Evolutionary conservation across 1,140 invertebrate genomes (phyloP), one percentile per base, ranked within the genome.

Genomic region (Lepidurus couesii): DNA sequence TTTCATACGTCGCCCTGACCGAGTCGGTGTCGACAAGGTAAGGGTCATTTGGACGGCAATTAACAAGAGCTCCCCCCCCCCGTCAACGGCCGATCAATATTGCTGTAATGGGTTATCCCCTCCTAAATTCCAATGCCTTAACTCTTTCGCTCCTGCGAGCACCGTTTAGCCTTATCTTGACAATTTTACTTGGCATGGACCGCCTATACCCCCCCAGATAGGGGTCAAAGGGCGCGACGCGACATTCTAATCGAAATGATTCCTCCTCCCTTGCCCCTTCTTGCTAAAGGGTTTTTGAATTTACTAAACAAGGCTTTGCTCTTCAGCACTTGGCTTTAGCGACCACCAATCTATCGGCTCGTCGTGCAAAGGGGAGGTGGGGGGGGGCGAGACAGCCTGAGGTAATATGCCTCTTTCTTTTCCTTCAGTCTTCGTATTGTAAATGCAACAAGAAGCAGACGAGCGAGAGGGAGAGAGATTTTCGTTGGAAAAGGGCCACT

Each of bases 161-260:
- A 65, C 53, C 13, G 16, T 65, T 21, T 65, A 34, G 1, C 34
- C 34, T 34, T 34, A 34, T 34, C 34, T 34, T 34, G 34, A 65
- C 53, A 21, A 13, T 9, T 65, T 65, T 1, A 65, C 53, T 65
- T 65, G 53, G 21, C 53, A 13, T 65, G 53, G 53, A 13, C 21
- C 53, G 53, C 53, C 16, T 13, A 65, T n/a, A 16, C 16, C 16
- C 16, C 13, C 53, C 53, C n/a, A 1, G 13, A 7, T n/a, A 65
- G 10, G n/a, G 53, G 53, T 65, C 53, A 65, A 65, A 65, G 53
- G 53, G 53, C 53, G 53, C 53, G 53, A 65, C 53, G 21, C 53
- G 53, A 13, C 53, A 65, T 65, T 65, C 13, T 65, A 13, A 65
- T 65, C 53, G 21, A 65, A 65, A 65, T 65, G 53, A 65, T 65